These are phyloP conservation scores for Danio aesculapii DNA, from an alignment of 2,797 vertebrate genomes.

Conservation along the genomic window DNA sequence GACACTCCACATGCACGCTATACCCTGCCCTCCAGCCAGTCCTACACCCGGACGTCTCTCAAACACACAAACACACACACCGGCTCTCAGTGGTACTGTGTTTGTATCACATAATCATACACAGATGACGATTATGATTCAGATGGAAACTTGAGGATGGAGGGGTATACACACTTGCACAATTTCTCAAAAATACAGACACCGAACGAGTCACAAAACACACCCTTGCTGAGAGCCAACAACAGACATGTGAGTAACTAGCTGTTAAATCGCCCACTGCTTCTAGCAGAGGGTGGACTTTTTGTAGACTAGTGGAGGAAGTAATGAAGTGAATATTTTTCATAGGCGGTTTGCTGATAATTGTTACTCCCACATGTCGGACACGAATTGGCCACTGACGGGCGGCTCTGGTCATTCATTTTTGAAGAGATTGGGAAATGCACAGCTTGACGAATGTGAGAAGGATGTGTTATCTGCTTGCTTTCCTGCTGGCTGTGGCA, in stretches of 20 bases:
- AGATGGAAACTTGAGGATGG: constrained; percentile 34
- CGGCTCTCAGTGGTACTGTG: constrained; percentile 63
- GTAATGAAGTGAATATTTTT: constrained; percentile 18
- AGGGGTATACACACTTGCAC: constrained; percentile 15
- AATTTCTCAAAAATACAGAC: constrained; percentile 16
- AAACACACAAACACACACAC: constrained; percentile 57
- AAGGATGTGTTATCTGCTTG: constrained; percentile 57
- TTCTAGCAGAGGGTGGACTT: background rate
- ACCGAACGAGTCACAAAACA: constrained; percentile 17
- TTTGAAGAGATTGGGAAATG: constrained; percentile 54
- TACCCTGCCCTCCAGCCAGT: constrained; percentile 61
- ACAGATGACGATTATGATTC: constrained; percentile 55
- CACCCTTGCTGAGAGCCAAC: constrained; percentile 14
- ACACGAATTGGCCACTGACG: constrained; percentile 53
- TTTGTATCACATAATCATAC: constrained; percentile 57
- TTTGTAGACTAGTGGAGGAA: background rate
- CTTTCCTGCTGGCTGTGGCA: constrained; percentile 57
- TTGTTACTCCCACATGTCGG: constrained; percentile 53
- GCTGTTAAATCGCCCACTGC: constrained; percentile 2
- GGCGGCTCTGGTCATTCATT: constrained; percentile 52
- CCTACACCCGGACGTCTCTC: constrained; percentile 58
- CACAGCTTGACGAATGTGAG: constrained; percentile 59
- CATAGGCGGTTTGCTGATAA: constrained; percentile 45
- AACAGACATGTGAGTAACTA: constrained; percentile 14
- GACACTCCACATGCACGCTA: constrained; percentile 65